Conservation (phyloP, 1,140 invertebrate species). For the Dendrolimus punctatus region DNA sequence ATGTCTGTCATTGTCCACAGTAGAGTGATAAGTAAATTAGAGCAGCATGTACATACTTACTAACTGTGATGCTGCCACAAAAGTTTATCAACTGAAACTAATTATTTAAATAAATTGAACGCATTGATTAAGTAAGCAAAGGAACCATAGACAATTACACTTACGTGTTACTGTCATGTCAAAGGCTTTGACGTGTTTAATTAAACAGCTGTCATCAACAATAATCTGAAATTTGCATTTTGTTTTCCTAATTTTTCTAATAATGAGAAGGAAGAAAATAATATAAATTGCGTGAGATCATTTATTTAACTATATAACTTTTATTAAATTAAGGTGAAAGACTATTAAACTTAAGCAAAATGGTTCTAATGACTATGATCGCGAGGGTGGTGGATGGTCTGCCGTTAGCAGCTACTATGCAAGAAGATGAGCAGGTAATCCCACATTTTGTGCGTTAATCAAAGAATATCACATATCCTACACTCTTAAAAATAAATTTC, state of each 20-base stretch:
- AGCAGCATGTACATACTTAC: no score
- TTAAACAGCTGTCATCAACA: slow-evolving; percentile 26
- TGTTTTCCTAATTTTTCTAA: slow-evolving; percentile 39
- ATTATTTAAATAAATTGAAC: slow-evolving; percentile 14
- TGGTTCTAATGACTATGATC: slow-evolving; percentile 98
- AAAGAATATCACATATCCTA: background rate
- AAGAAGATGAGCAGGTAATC: slow-evolving; percentile 96
- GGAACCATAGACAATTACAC: slow-evolving; percentile 20
- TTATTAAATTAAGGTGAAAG: slow-evolving; percentile 23
- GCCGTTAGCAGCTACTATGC: slow-evolving; percentile 96
- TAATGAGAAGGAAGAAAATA: slow-evolving; percentile 57
- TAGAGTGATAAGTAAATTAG: background rate
- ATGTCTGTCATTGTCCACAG: slow-evolving; percentile 1
- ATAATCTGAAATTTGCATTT: slow-evolving; percentile 9
- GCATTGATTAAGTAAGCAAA: slow-evolving; percentile 8
- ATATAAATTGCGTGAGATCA: slow-evolving; percentile 17
- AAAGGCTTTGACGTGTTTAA: slow-evolving; percentile 52
- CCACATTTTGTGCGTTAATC: background rate
- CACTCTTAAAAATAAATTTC: background rate
- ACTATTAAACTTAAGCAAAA: slow-evolving; percentile 70
- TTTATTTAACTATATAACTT: slow-evolving; percentile 16
- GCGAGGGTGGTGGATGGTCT: slow-evolving; percentile 95
- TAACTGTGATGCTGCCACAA: no score
- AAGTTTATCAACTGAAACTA: background rate
- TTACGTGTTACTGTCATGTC: slow-evolving; percentile 52